Base-by-base conservation (phyloP, 1,140 invertebrate species). In the Scaptomyza pallida region DNA sequence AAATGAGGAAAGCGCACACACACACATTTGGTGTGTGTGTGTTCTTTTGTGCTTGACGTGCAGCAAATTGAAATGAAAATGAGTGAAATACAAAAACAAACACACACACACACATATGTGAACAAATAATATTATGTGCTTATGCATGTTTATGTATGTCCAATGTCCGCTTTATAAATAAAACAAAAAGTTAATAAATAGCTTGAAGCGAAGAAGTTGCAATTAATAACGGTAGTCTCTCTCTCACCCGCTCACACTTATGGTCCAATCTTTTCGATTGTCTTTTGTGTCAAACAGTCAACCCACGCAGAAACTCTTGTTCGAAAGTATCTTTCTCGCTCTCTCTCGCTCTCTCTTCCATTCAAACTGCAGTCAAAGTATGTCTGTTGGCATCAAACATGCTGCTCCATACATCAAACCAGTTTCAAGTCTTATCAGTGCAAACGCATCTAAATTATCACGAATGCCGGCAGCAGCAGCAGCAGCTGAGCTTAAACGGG, bases 171-270 rank as follows among this genome's bases (percentile, higher is more conserved):
- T 68, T 73, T 78, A 74, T 74, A 78, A 78, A 74, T 78, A 70
- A 78, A 78, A 78, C 75, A 78, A 78, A 78, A 78, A 71, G 60
- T 75, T 78, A 74, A 75, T 88, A 88, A 86, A 86, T 88, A 86
- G 82, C 81, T 88, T 44, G 48, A 57, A 75, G 82, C 78, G 48
- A 76, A 75, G 44, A 60, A 72, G 78, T 78, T 88, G 82, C 82
- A 88, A 88, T 88, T 88, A 82, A 86, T 88, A 88, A 86, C 57
- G 79, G 73, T 8, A 30, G n/a, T 12, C 65, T 67, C 73, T 64
- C 51, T 47, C 21, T 26, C 73, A 15, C 26, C 15, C 43, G 61
- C 52, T 17, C 47, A 4, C n/a, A 12, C 17, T 23, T 26, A 26
- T 6, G 23, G 3, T 26, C n/a, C n/a, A n/a, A n/a, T n/a, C 13